Evolutionary conservation across 1,140 invertebrate species (phyloP).

Genomic region (Drosophila dunni): DNA sequence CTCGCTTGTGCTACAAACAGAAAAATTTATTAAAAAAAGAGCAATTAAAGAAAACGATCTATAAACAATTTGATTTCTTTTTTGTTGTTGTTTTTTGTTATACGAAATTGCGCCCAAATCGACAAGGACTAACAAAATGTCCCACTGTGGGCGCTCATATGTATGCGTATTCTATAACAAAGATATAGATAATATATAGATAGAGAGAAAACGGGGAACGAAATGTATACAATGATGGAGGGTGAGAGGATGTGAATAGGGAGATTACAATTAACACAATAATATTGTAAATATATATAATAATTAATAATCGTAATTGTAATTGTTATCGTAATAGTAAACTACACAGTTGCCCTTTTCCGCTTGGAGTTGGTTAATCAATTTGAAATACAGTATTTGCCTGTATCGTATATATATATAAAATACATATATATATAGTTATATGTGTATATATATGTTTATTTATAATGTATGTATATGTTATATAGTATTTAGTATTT

Average conservation of each 20-base stretch:
- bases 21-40: conserved; percentile 65
- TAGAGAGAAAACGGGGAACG: conserved; percentile 27
- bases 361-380: conserved; percentile 29
- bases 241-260: conserved; percentile 35
- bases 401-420: conserved; percentile 5
- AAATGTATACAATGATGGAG: conserved; percentile 46
- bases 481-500: conserved; percentile 19
- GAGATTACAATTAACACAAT: conserved; percentile 48
- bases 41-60: conserved; percentile 32
- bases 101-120: conserved; percentile 25
- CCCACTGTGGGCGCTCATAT: conserved; percentile 53
- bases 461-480: conserved; percentile 3
- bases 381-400: conserved; percentile 23
- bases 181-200: conserved; percentile 50
- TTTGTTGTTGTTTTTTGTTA: conserved; percentile 8
- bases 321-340: conserved; percentile 48
- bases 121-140: conserved; percentile 9
- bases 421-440: conserved; percentile 1
- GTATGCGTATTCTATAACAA: conserved; percentile 76
- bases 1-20: conserved; percentile 71
- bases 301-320: conserved; percentile 33
- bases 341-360: conserved; percentile 35
- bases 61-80: conserved; percentile 54
- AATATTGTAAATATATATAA: conserved; percentile 21
- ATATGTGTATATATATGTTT: conserved; percentile 4